Evolutionary conservation across 2,113 vertebrate species (phyloP).

Genomic region (Spizaetus ornatus): DNA sequence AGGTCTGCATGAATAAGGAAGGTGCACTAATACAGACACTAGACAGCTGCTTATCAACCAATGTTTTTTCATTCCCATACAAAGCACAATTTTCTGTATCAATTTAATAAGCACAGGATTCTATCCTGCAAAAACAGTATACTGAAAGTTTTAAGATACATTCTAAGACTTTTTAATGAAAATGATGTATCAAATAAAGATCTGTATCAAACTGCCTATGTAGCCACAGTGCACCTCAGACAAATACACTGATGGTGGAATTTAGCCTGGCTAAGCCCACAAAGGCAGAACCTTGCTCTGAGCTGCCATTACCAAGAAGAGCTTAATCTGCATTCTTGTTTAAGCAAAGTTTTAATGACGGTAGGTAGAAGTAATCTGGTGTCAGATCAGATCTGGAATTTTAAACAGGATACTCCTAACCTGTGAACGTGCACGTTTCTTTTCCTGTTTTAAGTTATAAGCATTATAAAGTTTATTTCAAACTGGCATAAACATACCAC

Average conservation of each 20-base stretch:
- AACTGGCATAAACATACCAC: not conserved
- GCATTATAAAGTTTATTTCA: constrained; percentile 5
- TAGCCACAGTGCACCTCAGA: not conserved
- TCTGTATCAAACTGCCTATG: not conserved
- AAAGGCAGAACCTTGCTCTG: not conserved
- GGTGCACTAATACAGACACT: not conserved
- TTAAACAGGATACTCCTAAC: not conserved
- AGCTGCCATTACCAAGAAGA: not conserved
- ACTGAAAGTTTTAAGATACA: not conserved
- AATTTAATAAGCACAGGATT: not conserved
- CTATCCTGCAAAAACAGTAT: not conserved
- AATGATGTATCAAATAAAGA: not conserved
- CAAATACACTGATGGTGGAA: not conserved
- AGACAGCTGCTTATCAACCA: not conserved
- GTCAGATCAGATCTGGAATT: not conserved
- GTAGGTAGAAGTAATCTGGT: not conserved
- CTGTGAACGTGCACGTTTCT: not conserved
- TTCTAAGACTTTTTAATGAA: not conserved
- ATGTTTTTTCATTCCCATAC: not conserved
- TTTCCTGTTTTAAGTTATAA: not conserved
- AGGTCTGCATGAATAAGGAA: not conserved
- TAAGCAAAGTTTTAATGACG: not conserved
- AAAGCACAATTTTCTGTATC: not conserved
- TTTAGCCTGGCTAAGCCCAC: not conserved
- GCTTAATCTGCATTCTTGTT: not conserved